Evolutionary conservation across 2,113 vertebrate genomes (phyloP).

Genomic region (Oxygymnocypris stewartii): DNA sequence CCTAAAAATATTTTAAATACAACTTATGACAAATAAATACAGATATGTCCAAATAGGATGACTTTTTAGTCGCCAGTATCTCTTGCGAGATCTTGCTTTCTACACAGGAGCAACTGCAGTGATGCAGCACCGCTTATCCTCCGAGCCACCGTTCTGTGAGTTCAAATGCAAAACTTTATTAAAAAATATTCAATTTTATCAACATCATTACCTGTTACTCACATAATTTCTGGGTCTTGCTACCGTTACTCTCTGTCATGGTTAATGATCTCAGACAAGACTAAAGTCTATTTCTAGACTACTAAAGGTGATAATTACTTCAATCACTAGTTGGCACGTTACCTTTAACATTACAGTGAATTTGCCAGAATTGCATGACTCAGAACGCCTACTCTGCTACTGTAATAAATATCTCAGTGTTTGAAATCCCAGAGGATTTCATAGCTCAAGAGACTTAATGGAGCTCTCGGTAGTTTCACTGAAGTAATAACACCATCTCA

Average conservation of each 20-base stretch:
- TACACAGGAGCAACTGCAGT: constrained; percentile 1
- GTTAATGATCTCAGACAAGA: background rate
- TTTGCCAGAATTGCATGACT: background rate
- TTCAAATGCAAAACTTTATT: background rate
- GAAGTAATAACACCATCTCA: background rate
- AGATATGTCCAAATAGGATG: background rate
- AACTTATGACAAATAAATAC: background rate
- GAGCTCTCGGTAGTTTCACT: background rate
- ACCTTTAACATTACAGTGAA: background rate
- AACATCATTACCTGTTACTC: background rate
- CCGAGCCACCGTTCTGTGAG: background rate
- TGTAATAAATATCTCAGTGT: background rate
- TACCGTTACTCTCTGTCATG: background rate
- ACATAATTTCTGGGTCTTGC: background rate
- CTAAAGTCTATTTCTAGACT: background rate
- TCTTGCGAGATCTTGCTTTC: background rate
- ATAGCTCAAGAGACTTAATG: background rate
- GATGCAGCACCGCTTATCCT: constrained; percentile 13
- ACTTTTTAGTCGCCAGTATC: background rate
- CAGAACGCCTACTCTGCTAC: background rate
- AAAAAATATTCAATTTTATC: background rate
- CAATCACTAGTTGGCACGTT: background rate
- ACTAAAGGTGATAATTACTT: constrained; percentile 19
- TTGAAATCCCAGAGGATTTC: background rate
- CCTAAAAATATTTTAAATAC: background rate